Evolutionary conservation across 1,140 invertebrate genomes (phyloP).

Genomic region (Lepidotrigona ventralis): DNA sequence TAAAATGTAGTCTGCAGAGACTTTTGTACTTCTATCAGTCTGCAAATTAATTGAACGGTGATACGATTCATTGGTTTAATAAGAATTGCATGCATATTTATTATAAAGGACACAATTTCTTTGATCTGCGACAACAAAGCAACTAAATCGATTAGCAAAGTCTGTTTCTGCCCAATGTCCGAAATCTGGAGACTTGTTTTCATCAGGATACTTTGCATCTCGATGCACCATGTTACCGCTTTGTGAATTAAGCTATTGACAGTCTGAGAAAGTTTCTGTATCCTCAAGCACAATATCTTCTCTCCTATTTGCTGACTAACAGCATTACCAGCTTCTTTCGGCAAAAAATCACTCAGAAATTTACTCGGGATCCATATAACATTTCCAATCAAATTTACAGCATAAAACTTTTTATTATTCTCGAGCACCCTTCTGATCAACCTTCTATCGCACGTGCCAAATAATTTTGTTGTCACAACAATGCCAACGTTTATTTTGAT

Average conservation of each 20-base stretch:
- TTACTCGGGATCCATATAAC: slow-evolving; percentile 90
- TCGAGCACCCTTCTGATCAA: slow-evolving; percentile 87
- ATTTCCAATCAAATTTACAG: slow-evolving; percentile 87
- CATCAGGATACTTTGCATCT: slow-evolving; percentile 66
- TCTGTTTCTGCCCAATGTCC: slow-evolving; percentile 84
- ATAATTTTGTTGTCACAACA: slow-evolving; percentile 87
- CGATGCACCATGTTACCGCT: slow-evolving; percentile 71
- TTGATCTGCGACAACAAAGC: slow-evolving; percentile 83
- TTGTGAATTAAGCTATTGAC: slow-evolving; percentile 66
- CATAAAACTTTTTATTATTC: slow-evolving; percentile 88
- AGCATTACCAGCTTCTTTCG: slow-evolving; percentile 64
- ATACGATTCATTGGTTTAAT: slow-evolving; percentile 89
- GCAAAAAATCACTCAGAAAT: slow-evolving; percentile 82
- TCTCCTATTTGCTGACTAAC: slow-evolving; percentile 70
- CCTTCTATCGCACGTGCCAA: slow-evolving; percentile 89
- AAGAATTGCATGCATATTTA: slow-evolving; percentile 90
- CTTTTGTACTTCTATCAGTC: slow-evolving; percentile 91
- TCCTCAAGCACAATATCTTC: slow-evolving; percentile 65
- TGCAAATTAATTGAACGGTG: slow-evolving; percentile 88
- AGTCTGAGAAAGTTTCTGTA: slow-evolving; percentile 65
- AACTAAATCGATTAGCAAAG: slow-evolving; percentile 85
- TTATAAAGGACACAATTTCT: slow-evolving; percentile 84
- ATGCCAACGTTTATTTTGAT: slow-evolving; percentile 87
- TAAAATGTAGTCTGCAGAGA: slow-evolving; percentile 85
- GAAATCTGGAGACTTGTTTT: slow-evolving; percentile 79